These are phyloP conservation scores for Myrmecobius fasciatus DNA, from an alignment of 2,113 vertebrate genomes.

Conservation along the genomic window DNA sequence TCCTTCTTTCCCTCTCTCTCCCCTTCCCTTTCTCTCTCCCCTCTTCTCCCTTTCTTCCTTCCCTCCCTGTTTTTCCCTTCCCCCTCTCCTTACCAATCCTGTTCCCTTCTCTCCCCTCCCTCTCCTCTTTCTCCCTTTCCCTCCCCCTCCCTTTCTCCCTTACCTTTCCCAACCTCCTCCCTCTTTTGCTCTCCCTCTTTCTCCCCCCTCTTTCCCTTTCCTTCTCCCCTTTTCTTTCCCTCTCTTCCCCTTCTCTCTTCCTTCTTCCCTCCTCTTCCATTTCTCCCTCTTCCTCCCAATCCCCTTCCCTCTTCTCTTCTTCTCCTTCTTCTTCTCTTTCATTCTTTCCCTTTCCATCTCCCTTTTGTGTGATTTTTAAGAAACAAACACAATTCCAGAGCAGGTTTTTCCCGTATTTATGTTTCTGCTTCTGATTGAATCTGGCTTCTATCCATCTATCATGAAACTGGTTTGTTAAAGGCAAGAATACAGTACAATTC, in stretches of 20 bases:
- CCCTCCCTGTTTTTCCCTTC: background rate
- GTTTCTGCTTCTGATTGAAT: constrained; percentile 25
- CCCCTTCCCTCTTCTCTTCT: accelerated
- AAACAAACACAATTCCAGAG: background rate
- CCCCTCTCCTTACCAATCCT: too few relatives aligned
- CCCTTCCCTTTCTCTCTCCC: too few relatives aligned
- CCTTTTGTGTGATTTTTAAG: background rate
- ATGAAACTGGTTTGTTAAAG: constrained; percentile 51
- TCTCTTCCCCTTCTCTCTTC: background rate
- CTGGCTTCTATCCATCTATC: constrained; percentile 33
- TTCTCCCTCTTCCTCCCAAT: too few relatives aligned
- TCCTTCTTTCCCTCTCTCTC: too few relatives aligned
- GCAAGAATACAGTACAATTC: constrained; percentile 45
- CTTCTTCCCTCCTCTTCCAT: background rate
- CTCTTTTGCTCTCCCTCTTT: too few relatives aligned
- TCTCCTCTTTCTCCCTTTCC: background rate
- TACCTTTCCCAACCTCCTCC: too few relatives aligned
- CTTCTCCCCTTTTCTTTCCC: background rate
- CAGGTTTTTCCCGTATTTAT: background rate
- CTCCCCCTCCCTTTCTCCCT: background rate
- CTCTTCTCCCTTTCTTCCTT: background rate
- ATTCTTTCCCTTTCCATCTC: background rate
- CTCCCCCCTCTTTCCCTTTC: too few relatives aligned
- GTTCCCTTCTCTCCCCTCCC: too few relatives aligned
- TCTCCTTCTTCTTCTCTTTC: too few relatives aligned